Conservation (phyloP, 2,113 vertebrate genomes). For the Chamaea fasciata region DNA sequence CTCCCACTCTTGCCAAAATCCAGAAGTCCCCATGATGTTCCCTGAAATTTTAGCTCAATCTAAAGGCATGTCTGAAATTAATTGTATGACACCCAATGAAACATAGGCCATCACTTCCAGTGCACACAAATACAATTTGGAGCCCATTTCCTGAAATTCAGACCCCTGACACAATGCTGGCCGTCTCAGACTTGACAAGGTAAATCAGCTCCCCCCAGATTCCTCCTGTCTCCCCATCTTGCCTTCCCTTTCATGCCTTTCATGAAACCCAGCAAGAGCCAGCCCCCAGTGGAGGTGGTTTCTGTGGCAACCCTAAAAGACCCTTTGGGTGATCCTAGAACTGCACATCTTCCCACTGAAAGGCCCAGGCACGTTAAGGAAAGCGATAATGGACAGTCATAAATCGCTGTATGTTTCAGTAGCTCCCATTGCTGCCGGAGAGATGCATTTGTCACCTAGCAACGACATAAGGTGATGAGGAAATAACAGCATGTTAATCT, state of each 20-base stretch:
- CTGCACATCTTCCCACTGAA: neutral
- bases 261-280: neutral
- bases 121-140: accelerated
- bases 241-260: neutral
- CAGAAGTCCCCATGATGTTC: neutral
- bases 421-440: neutral
- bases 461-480: slow-evolving; percentile 15
- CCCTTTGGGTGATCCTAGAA: neutral
- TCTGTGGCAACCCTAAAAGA: neutral
- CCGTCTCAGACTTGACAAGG: neutral
- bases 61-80: neutral
- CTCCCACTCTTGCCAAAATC: neutral
- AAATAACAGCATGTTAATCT: slow-evolving; percentile 28
- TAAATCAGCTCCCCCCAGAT: neutral
- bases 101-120: neutral
- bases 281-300: neutral
- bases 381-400: neutral
- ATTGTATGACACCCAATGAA: neutral
- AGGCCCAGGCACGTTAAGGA: neutral
- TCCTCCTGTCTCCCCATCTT: neutral
- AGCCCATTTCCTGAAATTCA: neutral
- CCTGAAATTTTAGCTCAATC: neutral
- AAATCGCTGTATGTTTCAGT: neutral
- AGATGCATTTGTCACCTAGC: slow-evolving; percentile 60
- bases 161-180: neutral